phyloP scores from a whole-genome alignment of 2,888 invertebrate genomes.

The Ischnus inquisitorius region DNA sequence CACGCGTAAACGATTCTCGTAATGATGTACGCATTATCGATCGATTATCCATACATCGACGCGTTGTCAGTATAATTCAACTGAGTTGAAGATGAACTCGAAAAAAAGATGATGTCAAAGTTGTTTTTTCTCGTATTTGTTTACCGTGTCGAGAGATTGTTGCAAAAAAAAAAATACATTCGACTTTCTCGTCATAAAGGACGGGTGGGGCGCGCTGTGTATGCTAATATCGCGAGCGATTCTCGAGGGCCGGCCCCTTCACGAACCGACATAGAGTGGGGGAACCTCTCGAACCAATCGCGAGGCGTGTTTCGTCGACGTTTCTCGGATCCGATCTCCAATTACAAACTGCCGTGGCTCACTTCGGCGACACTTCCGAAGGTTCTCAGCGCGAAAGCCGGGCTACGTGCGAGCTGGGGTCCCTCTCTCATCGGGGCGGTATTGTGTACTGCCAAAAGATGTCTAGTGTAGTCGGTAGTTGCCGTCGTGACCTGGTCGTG shows the following conservation, averaged over 20 bases:
- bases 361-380: not conserved
- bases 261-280: no score
- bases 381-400: conserved; percentile 1
- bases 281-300: not conserved
- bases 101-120: not conserved
- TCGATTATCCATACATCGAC: no score
- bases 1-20: no score
- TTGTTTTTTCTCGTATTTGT: no score
- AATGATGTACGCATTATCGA: no score
- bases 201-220: no score
- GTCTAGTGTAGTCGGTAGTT: conserved; percentile 40
- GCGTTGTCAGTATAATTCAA: not conserved
- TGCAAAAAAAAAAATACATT: no score
- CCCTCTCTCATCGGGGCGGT: conserved; percentile 5
- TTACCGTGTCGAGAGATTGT: no score
- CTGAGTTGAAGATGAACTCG: not conserved
- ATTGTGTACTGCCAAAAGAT: conserved; percentile 17
- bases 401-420: not conserved
- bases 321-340: not conserved
- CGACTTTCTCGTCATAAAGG: no score
- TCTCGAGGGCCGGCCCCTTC: no score
- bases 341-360: not conserved
- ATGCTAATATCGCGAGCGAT: no score
- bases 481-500: conserved; percentile 41
- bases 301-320: not conserved